Evolutionary conservation across 2,113 vertebrate species (phyloP), one percentile per base, ranked within the genome.

Genomic region (Ciconia maguari): DNA sequence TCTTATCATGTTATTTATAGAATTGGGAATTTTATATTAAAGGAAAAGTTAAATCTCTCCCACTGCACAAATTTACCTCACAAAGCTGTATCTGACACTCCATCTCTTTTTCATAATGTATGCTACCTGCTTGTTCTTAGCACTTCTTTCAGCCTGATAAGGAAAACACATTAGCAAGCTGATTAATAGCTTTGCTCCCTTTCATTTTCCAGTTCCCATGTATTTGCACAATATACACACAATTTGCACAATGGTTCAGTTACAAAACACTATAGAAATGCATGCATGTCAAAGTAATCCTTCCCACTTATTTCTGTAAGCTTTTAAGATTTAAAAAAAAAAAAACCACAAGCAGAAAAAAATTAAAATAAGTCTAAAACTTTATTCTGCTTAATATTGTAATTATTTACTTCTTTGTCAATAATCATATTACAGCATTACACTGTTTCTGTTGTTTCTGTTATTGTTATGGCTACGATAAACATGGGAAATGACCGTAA

Each of bases 91-190:
- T 87, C 81, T 60, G 72, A 87, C 38, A 27, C 48, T 76, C 18
- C 48, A 62, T 92, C 51, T 70, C 51, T 81, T 90, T 94, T 92
- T 81, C 64, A 68, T 89, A 91, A 77, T 71, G 15, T 64, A 92
- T 92, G 64, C 51, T 95, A 95, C 93, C 68, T 92, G 64, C 57
- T 69, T 86, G 49, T 61, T 94, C 79, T 83, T 74, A 70, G 32
- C 48, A 82, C 20, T 94, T 87, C 71, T 77, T 81, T 71, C 76
- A 94, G 55, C 20, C 54, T 61, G 91, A 90, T 89, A 96, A 91
- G 69, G 51, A 89, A 96, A 96, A 92, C 46, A 95, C 51, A 87
- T 87, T 86, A 84, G n/a, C 69, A 82, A 87, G 48, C 26, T 91
- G 91, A 94, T 94, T 92, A 92, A 83, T 89, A n/a, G 29, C 22